Evolutionary conservation across 2,888 invertebrate genomes (phyloP).

Genomic region (Syritta pipiens): DNA sequence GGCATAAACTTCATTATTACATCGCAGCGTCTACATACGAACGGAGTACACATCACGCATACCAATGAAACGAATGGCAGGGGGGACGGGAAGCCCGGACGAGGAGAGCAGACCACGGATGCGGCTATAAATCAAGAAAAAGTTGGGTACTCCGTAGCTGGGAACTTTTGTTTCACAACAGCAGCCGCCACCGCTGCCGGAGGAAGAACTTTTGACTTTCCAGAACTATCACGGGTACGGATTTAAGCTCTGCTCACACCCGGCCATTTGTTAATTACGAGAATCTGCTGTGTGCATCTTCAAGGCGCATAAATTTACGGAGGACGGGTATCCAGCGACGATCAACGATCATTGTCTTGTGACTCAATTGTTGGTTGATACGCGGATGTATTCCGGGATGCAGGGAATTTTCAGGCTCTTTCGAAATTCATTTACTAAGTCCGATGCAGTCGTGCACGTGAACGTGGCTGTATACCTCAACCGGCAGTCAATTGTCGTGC

Average conservation of each 20-base stretch:
- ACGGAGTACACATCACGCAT: constrained; percentile 40
- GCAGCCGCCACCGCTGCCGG: no score
- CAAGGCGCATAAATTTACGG: constrained; percentile 25
- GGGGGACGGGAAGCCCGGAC: neutral
- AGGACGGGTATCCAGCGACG: no score
- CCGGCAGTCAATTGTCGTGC: constrained; percentile 28
- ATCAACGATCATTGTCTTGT: no score
- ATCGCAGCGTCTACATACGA: constrained; percentile 9
- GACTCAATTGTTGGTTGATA: constrained; percentile 20
- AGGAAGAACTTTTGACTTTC: constrained; percentile 3
- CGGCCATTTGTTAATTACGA: no score
- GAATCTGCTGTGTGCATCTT: neutral
- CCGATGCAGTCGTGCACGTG: neutral
- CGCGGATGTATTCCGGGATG: neutral
- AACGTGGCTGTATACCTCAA: neutral
- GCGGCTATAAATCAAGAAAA: constrained; percentile 28
- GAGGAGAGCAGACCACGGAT: neutral
- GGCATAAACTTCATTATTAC: constrained; percentile 53
- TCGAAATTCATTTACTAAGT: neutral
- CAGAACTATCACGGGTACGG: neutral
- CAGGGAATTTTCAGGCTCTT: constrained; percentile 1
- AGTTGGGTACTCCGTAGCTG: constrained; percentile 2
- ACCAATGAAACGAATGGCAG: constrained; percentile 29
- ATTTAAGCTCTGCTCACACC: neutral
- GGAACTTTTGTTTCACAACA: constrained; percentile 25